Conservation (phyloP, 2,797 vertebrate species). For the Alectoris magna region DNA sequence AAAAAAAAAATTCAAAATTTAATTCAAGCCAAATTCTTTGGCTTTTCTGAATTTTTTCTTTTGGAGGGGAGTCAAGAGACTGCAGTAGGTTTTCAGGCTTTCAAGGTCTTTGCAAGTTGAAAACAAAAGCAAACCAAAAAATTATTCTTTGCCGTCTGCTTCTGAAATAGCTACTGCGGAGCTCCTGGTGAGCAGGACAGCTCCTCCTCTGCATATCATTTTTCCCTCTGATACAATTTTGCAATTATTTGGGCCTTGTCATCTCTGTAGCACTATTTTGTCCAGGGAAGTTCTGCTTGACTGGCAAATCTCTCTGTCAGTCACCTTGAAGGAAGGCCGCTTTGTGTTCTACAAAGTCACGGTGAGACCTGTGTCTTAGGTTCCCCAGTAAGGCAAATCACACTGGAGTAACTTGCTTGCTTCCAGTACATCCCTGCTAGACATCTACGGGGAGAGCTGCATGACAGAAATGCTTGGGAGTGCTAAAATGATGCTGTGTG, state of each 20-base stretch:
- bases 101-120: neutral
- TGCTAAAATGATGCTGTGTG: neutral
- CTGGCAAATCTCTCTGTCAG: neutral
- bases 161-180: neutral
- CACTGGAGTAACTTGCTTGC: fast-evolving
- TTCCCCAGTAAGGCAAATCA: neutral
- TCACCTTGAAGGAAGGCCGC: neutral
- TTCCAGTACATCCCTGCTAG: neutral
- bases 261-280: neutral
- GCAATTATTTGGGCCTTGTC: neutral
- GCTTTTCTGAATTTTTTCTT: neutral
- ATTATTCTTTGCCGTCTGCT: neutral
- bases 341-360: neutral
- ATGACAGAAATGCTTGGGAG: neutral
- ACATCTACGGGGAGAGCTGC: neutral
- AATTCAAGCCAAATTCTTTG: neutral
- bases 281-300: neutral
- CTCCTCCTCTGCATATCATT: neutral
- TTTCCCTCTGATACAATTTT: neutral
- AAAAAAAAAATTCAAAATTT: neutral
- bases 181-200: neutral
- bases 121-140: neutral
- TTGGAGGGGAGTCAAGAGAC: neutral
- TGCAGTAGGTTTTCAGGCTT: neutral
- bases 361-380: fast-evolving